Evolutionary conservation across 2,888 invertebrate species (phyloP).

Genomic region (Apoda limacodes): DNA sequence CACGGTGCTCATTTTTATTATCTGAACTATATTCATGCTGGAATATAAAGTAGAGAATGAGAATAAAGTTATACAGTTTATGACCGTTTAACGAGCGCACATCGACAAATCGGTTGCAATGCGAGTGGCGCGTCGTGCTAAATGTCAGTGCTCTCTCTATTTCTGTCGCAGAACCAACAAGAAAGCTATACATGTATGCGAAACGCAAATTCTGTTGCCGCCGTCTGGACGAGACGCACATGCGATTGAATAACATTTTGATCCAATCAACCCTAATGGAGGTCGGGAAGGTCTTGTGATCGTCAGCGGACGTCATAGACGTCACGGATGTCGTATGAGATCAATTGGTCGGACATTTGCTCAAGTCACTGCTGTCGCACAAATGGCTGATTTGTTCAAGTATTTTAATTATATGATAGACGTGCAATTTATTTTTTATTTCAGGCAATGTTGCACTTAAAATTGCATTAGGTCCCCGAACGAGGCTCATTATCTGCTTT

Average conservation of each 20-base stretch:
- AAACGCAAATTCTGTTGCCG: slow-evolving; percentile 60
- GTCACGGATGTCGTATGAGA: slow-evolving; percentile 29
- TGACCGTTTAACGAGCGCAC: slow-evolving; percentile 36
- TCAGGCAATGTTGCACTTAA: too few relatives aligned
- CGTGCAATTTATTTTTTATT: too few relatives aligned
- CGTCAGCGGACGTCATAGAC: slow-evolving; percentile 20
- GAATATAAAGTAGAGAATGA: too few relatives aligned
- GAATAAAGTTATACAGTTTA: too few relatives aligned
- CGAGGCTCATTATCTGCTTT: too few relatives aligned
- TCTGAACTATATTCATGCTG: slow-evolving; percentile 26
- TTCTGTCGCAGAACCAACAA: slow-evolving; percentile 59
- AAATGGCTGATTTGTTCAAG: too few relatives aligned
- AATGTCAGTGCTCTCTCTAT: slow-evolving; percentile 64
- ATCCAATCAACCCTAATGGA: slow-evolving; percentile 62
- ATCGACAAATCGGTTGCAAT: slow-evolving; percentile 48
- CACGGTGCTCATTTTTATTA: slow-evolving; percentile 17
- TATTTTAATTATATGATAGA: too few relatives aligned
- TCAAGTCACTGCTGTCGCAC: too few relatives aligned
- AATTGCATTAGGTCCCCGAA: too few relatives aligned
- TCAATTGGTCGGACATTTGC: slow-evolving; percentile 47
- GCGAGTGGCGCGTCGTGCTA: slow-evolving; percentile 34
- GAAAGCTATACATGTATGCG: slow-evolving; percentile 52
- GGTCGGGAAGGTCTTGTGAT: slow-evolving; percentile 52
- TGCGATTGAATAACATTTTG: slow-evolving; percentile 62
- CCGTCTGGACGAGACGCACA: slow-evolving; percentile 59